Evolutionary conservation across 2,797 vertebrate species (phyloP).

Genomic region (Channa striata): DNA sequence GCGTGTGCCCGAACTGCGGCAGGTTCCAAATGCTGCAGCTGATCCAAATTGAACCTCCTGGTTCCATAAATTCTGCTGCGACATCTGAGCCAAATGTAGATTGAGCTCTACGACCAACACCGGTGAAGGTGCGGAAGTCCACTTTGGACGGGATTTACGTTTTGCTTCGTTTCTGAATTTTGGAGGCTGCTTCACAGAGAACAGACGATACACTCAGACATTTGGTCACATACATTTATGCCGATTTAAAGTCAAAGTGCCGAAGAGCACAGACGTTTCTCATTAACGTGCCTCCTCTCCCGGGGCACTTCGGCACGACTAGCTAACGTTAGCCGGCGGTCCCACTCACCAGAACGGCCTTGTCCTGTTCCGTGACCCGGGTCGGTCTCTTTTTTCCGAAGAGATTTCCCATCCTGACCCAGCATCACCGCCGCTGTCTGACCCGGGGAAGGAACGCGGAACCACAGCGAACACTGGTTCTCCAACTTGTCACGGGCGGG

Average conservation of each 20-base stretch:
- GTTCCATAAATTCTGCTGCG: background rate
- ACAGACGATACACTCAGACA: rapidly evolving
- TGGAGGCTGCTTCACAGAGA: rapidly evolving
- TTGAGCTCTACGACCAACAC: rapidly evolving
- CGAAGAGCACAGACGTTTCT: rapidly evolving
- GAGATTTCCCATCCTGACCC: slow-evolving; percentile 89
- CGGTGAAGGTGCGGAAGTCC: too few species aligned
- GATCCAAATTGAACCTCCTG: background rate
- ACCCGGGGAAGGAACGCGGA: rapidly evolving
- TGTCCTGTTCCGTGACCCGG: slow-evolving; percentile 94
- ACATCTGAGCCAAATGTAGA: background rate
- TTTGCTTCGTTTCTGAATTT: rapidly evolving
- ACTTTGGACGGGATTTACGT: rapidly evolving
- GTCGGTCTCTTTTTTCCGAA: slow-evolving; percentile 92
- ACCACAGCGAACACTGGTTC: background rate
- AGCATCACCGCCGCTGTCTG: slow-evolving; percentile 63
- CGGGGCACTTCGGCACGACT: background rate
- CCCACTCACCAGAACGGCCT: slow-evolving; percentile 88
- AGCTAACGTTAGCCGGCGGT: slow-evolving; percentile 16
- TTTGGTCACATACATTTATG: rapidly evolving
- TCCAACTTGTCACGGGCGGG: background rate
- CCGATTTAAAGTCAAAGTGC: slow-evolving; percentile 5
- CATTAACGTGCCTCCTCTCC: background rate
- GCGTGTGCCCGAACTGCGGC: background rate
- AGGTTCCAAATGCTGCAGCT: too few species aligned